Evolutionary conservation across 35 echinoderm and acorn worm species (phyloP).

Genomic region (Anneissia japonica): DNA sequence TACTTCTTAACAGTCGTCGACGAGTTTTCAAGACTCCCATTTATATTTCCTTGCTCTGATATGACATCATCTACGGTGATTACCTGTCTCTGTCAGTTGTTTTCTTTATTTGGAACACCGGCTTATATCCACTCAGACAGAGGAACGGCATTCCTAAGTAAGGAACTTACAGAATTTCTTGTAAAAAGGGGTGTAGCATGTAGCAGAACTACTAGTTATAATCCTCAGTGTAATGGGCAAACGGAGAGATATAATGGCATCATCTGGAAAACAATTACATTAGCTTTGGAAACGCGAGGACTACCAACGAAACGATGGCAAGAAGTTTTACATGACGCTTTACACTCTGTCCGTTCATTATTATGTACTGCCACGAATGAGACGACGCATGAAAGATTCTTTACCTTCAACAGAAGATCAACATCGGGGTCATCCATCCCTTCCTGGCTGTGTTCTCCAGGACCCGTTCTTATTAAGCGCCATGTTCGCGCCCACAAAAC

Average conservation of each 20-base stretch:
- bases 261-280: slow-evolving; percentile 30
- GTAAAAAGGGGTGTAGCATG: slow-evolving; percentile 31
- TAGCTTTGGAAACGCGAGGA: slow-evolving; percentile 20
- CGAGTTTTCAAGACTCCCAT: slow-evolving; percentile 31
- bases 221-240: slow-evolving; percentile 19
- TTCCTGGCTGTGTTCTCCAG: slow-evolving; percentile 15
- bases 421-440: slow-evolving; percentile 13
- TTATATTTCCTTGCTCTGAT: slow-evolving; percentile 31
- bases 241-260: slow-evolving; percentile 33
- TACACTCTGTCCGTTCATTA: slow-evolving; percentile 27
- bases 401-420: slow-evolving; percentile 14
- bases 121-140: slow-evolving; percentile 25
- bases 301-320: slow-evolving; percentile 29
- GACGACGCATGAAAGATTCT: slow-evolving; percentile 12
- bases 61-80: slow-evolving; percentile 38
- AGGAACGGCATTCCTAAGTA: slow-evolving; percentile 29
- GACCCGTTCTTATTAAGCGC: slow-evolving; percentile 18
- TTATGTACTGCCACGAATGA: slow-evolving; percentile 26
- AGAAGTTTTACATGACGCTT: slow-evolving; percentile 27
- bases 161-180: slow-evolving; percentile 25
- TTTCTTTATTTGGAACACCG: slow-evolving; percentile 42
- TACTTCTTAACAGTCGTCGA: slow-evolving; percentile 36
- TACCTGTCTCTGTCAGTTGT: slow-evolving; percentile 26
- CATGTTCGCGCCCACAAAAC: slow-evolving; percentile 28
- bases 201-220: slow-evolving; percentile 35